Evolutionary conservation across 2,888 invertebrate species (phyloP), one percentile per base, ranked within the genome.

Genomic region (Xylota sylvarum): DNA sequence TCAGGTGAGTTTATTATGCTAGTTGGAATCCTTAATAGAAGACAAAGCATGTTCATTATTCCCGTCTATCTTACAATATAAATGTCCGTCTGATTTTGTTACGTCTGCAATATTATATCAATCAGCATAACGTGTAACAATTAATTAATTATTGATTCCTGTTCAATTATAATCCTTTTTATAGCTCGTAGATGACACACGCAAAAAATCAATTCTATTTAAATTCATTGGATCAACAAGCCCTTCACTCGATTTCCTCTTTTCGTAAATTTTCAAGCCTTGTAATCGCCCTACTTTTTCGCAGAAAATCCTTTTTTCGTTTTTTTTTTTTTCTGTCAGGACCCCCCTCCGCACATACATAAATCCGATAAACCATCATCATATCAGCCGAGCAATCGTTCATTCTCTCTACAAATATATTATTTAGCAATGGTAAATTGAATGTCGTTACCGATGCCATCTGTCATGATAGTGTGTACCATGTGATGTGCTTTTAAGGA

Each of bases 391-490:
- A 70, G 70, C 85, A 85, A 85, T 81, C 81, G 74, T 72, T 85
- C 85, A 85, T 77, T 77, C 73, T 48, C 82, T 82, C 82, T 82
- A 56, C 77, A 86, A 86, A 86, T 86, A 81, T 82, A 86, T 86
- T 86, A 86, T 86, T 86, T 86, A 86, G 77, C 77, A 48, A 86
- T 81, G 82, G 82, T 82, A 86, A 86, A 86, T 86, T 86, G 86
- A 86, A 82, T 86, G 86, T 81, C 86, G 86, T 86, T 86, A 82
- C 86, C 77, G 82, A 86, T 82, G 82, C 86, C 86, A 86, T 86
- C 86, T 86, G 86, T 86, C 86, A 86, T 86, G 86, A 86, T 86
- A 86, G 86, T 86, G 77, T 86, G 69, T 70, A 77, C 70, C 40
- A 62, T 77, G 72, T 86, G 86, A 86, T 86, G 82, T 82, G 82